Conservation (phyloP, 2,113 vertebrate genomes). For the Leucosticte australis region DNA sequence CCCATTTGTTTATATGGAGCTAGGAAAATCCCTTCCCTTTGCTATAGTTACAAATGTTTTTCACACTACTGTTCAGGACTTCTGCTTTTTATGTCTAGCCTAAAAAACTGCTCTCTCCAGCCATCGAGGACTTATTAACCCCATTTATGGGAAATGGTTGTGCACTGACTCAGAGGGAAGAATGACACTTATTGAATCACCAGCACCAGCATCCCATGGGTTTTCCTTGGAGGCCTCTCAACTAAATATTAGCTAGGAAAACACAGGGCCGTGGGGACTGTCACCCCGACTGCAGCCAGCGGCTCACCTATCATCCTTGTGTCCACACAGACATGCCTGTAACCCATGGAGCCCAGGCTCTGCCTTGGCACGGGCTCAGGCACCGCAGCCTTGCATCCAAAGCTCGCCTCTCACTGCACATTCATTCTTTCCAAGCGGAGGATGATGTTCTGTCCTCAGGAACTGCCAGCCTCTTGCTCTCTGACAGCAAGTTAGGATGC, state of each 20-base stretch:
- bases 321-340: not conserved
- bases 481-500: not conserved
- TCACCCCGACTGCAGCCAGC: accelerated
- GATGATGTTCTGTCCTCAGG: not conserved
- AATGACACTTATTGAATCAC: constrained; percentile 57
- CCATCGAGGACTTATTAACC: constrained; percentile 19
- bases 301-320: not conserved
- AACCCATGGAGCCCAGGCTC: not conserved
- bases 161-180: constrained; percentile 51
- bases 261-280: not conserved
- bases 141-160: constrained; percentile 39
- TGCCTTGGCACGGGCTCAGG: not conserved
- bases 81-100: constrained; percentile 40
- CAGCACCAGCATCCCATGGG: constrained; percentile 4
- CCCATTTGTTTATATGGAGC: constrained; percentile 11
- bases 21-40: constrained; percentile 53
- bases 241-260: constrained; percentile 55
- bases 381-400: not conserved
- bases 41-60: constrained; percentile 58
- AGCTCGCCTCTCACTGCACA: accelerated
- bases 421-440: not conserved
- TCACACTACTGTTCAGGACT: constrained; percentile 45
- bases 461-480: not conserved
- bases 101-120: not conserved
- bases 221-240: constrained; percentile 53